Evolutionary conservation across 2,888 invertebrate species (phyloP).

Genomic region (Temnothorax ravouxi): DNA sequence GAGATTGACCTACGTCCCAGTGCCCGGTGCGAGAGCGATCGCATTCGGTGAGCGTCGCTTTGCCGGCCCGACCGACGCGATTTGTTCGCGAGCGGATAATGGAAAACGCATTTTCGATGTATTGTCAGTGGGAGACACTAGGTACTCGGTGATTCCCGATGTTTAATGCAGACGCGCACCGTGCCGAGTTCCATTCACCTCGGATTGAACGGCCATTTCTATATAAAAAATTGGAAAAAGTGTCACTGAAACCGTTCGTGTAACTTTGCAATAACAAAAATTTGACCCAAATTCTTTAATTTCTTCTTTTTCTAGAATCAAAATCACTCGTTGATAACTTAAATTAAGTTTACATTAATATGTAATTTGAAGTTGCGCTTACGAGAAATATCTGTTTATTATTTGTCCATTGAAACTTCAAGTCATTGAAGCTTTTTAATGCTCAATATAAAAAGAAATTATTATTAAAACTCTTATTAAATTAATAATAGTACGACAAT

Average conservation of each 20-base stretch:
- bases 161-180: constrained; percentile 73
- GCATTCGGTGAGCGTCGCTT: constrained; percentile 42
- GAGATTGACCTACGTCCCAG: constrained; percentile 67
- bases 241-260: background rate
- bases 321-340: background rate
- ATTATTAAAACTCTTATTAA: background rate
- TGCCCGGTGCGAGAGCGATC: constrained; percentile 51
- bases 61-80: constrained; percentile 58
- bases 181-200: constrained; percentile 36
- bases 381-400: background rate
- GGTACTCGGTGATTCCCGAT: constrained; percentile 56
- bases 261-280: background rate
- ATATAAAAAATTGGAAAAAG: constrained; percentile 52
- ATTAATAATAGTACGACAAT: background rate
- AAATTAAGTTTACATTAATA: background rate
- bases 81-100: constrained; percentile 77
- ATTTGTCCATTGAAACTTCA: background rate
- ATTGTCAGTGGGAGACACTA: constrained; percentile 64
- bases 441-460: background rate
- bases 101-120: constrained; percentile 80
- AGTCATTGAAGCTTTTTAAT: background rate
- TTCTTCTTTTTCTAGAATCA: background rate
- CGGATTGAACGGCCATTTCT: constrained; percentile 74
- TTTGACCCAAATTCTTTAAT: background rate
- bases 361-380: background rate